Evolutionary conservation across 64 coral and sea anemone species (phyloP), one percentile per base, ranked within the genome.

Genomic region (Montipora sp.): DNA sequence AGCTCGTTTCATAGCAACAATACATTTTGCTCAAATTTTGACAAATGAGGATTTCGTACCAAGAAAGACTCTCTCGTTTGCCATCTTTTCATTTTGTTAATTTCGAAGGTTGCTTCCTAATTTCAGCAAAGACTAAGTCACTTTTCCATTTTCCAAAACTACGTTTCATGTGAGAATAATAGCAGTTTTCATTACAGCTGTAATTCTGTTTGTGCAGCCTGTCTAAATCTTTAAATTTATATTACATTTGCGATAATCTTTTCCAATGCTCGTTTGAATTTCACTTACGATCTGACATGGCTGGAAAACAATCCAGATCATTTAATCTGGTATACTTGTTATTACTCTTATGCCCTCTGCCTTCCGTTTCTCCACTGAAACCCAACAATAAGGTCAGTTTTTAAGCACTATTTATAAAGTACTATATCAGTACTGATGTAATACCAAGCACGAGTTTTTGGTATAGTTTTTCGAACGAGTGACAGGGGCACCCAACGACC

Each of bases 301-400:
- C 2, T 60, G 43, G 80, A 46, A 18, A 24, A 47, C 5, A 67
- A 3, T 5, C 23, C 60, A 20, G 13, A 0, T 45, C 36, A 19
- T 47, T 66, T 67, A 12, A 36, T 47, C 27, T 83, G 3, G 14
- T 47, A 44, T 83, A 27, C 8, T 83, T 83, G 4, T 27, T 67
- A 0, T 47, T 69, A 67, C 5, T 68, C n/a, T 67, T 58, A 18
- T 67, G 27, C 15, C 44, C 36, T 47, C 7, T 68, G 15, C 10
- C 36, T 19, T 58, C 7, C 19, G 80, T 47, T 66, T 83, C 80
- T 1, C 60, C 80, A 18, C 80, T 83, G 65, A 83, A 68, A 66
- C 80, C 80, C 23, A 66, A 47, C 5, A 69, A 67, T 24, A 19
- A 61, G 80, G 80, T 82, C 43, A 82, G 80, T 61, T 43, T 13